Base-by-base conservation (phyloP, 1,140 invertebrate species). In the Drosophila mauritiana region DNA sequence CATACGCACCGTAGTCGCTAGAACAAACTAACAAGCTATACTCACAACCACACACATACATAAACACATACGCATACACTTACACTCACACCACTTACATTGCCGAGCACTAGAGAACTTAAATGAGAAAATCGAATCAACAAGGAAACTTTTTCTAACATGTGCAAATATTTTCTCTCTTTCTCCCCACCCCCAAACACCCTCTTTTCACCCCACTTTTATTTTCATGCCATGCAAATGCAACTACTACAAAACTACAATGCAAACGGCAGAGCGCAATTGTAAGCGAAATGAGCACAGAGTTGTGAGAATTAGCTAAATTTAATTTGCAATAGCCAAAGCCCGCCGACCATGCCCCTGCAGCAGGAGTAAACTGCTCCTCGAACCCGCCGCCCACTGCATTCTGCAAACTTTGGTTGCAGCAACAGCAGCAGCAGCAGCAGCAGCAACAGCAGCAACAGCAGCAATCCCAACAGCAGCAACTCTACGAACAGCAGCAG, bases 201-300 rank as follows among this genome's bases (percentile, higher is more conserved):
- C 53, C 53, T 64, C 49, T 70, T 46, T 53, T 55, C 48, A 40
- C 49, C 46, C 45, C 42, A 53, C 45, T 42, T 55, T 45, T 70
- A 20, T 53, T 76, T 80, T 42, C 77, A 80, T 89, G 84, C 54
- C 39, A 81, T 56, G 70, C 67, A 59, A 55, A 49, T 54, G 39
- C 62, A 76, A 76, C 73, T 43, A 76, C 72, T 53, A 36, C 70
- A 48, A 55, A 56, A 69, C 49, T 55, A 77, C 58, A 61, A 82
- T 74, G 72, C 69, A 58, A 80, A 73, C 73, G 83, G 13, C 80
- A 92, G 91, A 89, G 86, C 91, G 78, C 91, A 92, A 91, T 92
- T 89, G 91, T 92, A 78, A 92, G 91, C 78, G 91, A 92, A 92
- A 92, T 92, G 91, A 92, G 91, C 80, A 92, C 91, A 89, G 91